These are phyloP conservation scores for Seladonia tumulorum DNA, from an alignment of 2,888 invertebrate species.

Conservation along the genomic window DNA sequence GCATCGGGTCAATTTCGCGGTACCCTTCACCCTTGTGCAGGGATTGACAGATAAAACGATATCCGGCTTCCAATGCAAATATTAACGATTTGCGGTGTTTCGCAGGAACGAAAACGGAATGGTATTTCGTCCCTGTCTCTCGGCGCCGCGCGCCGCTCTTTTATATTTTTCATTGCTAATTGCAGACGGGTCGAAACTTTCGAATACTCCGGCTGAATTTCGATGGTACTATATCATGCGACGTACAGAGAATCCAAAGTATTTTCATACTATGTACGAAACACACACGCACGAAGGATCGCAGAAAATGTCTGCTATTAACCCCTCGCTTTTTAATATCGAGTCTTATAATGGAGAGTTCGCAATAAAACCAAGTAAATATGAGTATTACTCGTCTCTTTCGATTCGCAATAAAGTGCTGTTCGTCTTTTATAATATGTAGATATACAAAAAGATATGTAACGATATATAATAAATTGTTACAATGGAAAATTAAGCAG, in stretches of 20 bases:
- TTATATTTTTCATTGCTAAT: background rate
- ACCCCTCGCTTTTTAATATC: background rate
- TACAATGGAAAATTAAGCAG: too few relatives aligned
- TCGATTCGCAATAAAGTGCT: background rate
- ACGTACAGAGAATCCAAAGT: background rate
- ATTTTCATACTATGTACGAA: background rate
- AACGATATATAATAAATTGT: too few relatives aligned
- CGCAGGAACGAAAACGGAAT: background rate
- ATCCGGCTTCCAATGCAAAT: background rate
- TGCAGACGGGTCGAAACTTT: background rate
- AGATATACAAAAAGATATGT: too few relatives aligned
- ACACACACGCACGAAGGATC: too few relatives aligned
- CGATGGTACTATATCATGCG: background rate
- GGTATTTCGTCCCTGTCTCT: background rate
- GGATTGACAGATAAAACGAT: constrained; percentile 7
- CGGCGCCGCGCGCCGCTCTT: background rate
- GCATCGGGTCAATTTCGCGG: constrained; percentile 11
- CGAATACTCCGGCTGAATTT: background rate
- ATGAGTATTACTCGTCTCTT: background rate
- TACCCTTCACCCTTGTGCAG: background rate
- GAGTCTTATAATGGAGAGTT: background rate
- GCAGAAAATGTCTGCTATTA: background rate
- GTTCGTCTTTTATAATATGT: background rate
- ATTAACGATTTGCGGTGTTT: constrained; percentile 9
- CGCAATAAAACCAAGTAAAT: background rate